phyloP scores from a whole-genome alignment of 2,888 invertebrate species.

The Ophraella communa region DNA sequence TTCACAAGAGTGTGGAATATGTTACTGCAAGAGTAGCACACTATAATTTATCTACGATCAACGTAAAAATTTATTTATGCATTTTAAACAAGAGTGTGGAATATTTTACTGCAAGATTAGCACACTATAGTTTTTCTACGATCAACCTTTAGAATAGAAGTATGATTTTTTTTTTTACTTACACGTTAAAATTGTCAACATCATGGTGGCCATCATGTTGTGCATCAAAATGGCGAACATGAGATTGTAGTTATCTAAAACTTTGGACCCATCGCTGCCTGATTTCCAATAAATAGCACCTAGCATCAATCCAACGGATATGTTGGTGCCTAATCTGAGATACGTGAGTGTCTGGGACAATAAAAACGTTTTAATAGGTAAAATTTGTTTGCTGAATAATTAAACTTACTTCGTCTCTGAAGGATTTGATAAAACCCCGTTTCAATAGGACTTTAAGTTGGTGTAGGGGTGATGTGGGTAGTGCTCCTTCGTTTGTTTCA shows the following conservation, averaged over 20 bases:
- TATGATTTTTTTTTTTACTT: constrained; percentile 56
- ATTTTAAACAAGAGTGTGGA: too few relatives aligned
- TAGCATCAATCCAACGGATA: constrained; percentile 77
- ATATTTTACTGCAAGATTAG: too few relatives aligned
- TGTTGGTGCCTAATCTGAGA: constrained; percentile 75
- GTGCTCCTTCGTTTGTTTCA: constrained; percentile 36
- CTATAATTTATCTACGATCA: too few relatives aligned
- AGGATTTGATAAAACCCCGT: constrained; percentile 76
- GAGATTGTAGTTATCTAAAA: constrained; percentile 84
- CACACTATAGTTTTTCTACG: too few relatives aligned
- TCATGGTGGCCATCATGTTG: constrained; percentile 91
- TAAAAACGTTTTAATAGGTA: too few relatives aligned
- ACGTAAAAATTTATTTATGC: too few relatives aligned
- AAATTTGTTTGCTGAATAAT: too few relatives aligned
- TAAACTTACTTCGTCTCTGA: constrained; percentile 70
- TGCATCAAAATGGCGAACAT: constrained; percentile 92
- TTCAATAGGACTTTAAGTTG: constrained; percentile 75
- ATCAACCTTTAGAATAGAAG: neutral
- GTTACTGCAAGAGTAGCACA: too few relatives aligned
- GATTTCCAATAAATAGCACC: constrained; percentile 77
- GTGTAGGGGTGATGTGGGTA: constrained; percentile 74
- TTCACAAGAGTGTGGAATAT: too few relatives aligned
- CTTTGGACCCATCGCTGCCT: constrained; percentile 78
- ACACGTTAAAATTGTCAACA: constrained; percentile 88
- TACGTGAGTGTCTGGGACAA: constrained; percentile 76